Percentiles rank a stretch among this genome's conserved stretches.
Conservation (phyloP, 2,113 vertebrate species). For the Sialia sialis region DNA sequence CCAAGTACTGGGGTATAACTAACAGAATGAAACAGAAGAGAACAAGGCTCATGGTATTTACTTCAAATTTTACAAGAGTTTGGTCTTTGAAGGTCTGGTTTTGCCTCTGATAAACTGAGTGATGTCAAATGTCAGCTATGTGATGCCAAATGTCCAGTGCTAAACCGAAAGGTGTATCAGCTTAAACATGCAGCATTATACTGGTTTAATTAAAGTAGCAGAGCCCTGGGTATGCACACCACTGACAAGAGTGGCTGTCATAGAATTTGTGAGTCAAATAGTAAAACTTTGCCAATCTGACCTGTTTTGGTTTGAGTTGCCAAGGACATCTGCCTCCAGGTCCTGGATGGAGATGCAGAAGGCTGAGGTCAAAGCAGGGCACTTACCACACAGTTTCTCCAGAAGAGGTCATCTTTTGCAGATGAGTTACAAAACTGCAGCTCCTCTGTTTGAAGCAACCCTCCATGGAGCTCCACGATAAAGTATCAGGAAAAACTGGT, state of each 20-base stretch:
- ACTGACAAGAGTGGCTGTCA: not conserved
- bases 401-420: not conserved
- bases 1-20: accelerated
- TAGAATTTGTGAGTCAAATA: not conserved
- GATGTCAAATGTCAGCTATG: not conserved
- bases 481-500: not conserved
- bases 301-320: not conserved
- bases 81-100: not conserved
- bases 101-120: not conserved
- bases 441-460: not conserved
- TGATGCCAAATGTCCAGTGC: not conserved
- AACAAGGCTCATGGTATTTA: not conserved
- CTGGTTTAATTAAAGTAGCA: not conserved
- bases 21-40: not conserved
- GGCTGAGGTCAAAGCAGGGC: not conserved
- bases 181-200: not conserved
- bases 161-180: not conserved
- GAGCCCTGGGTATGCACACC: not conserved
- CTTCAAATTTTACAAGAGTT: not conserved
- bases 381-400: accelerated
- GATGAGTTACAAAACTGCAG: not conserved
- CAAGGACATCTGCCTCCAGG: not conserved
- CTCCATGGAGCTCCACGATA: not conserved
- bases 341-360: not conserved
- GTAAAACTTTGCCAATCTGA: not conserved